Conservation (phyloP, 2,888 invertebrate genomes). For the Macrophya annulata region DNA sequence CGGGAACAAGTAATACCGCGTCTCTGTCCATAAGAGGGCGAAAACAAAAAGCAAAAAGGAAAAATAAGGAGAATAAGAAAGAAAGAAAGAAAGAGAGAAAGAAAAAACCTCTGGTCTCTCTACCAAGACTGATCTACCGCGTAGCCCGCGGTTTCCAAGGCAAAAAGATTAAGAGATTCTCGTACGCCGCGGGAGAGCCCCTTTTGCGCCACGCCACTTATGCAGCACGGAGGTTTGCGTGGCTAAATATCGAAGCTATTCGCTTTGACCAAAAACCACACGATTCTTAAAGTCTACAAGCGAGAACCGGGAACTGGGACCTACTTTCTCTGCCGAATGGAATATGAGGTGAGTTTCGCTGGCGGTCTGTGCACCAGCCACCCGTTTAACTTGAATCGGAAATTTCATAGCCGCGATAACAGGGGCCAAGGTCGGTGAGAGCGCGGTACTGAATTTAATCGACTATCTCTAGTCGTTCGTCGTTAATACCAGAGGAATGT, state of each 20-base stretch:
- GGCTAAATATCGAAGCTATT: conserved; percentile 25
- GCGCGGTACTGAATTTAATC: conserved; percentile 4
- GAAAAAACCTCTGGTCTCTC: neutral
- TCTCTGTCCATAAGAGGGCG: neutral
- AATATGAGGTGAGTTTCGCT: conserved; percentile 28
- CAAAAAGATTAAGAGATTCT: conserved; percentile 46
- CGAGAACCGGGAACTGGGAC: neutral
- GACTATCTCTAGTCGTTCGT: neutral
- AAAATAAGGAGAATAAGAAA: neutral
- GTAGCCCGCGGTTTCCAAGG: conserved; percentile 19
- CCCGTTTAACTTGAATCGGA: conserved; percentile 29
- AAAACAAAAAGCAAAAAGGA: neutral
- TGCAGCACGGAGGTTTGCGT: neutral
- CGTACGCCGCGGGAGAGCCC: conserved; percentile 22
- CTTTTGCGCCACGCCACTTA: neutral
- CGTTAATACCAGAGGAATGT: conserved; percentile 17
- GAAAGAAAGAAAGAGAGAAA: too few species aligned
- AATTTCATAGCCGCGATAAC: conserved; percentile 45
- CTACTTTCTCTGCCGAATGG: conserved; percentile 33
- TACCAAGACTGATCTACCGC: neutral
- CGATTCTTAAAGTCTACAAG: neutral
- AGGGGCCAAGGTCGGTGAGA: conserved; percentile 46
- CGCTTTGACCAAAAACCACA: conserved; percentile 27
- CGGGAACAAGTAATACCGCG: neutral
- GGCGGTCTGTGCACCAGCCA: neutral